phyloP scores from a whole-genome alignment of 2,797 vertebrate genomes.

The Lateolabrax maculatus region DNA sequence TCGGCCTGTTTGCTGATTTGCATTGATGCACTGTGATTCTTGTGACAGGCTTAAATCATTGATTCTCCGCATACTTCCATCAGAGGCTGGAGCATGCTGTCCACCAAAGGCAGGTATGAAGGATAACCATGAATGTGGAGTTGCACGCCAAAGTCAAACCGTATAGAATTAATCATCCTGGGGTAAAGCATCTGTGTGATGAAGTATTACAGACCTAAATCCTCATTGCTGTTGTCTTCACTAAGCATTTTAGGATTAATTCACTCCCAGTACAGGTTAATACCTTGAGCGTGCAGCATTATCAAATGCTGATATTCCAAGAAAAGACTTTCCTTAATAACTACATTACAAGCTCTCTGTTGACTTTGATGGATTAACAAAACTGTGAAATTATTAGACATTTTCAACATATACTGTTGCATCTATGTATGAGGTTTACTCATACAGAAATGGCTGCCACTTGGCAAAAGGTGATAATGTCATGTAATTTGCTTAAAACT shows the following conservation, averaged over 20 bases:
- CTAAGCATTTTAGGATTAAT: conserved; percentile 55
- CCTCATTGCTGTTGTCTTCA: conserved; percentile 49
- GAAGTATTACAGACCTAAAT: conserved; percentile 50
- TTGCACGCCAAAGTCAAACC: conserved; percentile 15
- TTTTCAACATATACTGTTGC: conserved; percentile 19
- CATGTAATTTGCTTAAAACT: conserved; percentile 15
- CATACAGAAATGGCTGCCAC: background rate
- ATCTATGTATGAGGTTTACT: background rate
- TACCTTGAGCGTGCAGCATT: conserved; percentile 14
- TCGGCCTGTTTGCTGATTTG: conserved; percentile 35
- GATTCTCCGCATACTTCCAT: conserved; percentile 32
- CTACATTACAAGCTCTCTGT: conserved; percentile 39
- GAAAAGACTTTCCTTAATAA: conserved; percentile 35
- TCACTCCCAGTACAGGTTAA: conserved; percentile 51
- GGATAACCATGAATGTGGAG: conserved; percentile 25
- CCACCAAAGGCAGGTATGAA: conserved; percentile 30
- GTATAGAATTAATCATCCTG: conserved; percentile 33
- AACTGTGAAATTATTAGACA: conserved; percentile 35
- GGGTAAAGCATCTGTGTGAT: conserved; percentile 45
- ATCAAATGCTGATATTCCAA: conserved; percentile 33
- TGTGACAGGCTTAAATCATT: conserved; percentile 53
- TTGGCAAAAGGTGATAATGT: conserved; percentile 25
- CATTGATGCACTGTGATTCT: conserved; percentile 35
- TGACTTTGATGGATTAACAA: conserved; percentile 54
- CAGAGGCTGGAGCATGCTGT: background rate